These are phyloP conservation scores for Apis mellifera DNA, from an alignment of 1,140 invertebrate genomes.

Conservation along the genomic window DNA sequence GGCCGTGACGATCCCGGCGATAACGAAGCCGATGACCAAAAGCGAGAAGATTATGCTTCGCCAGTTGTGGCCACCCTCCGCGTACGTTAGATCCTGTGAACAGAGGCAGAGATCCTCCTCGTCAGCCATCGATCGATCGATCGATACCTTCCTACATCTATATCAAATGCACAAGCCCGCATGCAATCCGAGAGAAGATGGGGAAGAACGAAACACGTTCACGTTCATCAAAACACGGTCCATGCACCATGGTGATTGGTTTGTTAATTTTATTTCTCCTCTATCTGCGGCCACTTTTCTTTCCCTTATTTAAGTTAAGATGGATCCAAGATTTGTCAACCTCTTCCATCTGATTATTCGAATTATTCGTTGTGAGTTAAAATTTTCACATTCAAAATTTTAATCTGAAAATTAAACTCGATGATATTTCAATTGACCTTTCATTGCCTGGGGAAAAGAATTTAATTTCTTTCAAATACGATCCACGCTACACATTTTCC, in stretches of 20 bases:
- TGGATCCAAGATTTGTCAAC: no score
- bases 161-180: constrained; percentile 56
- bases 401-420: no score
- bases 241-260: constrained; percentile 31
- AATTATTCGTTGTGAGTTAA: neutral
- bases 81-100: constrained; percentile 86
- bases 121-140: constrained; percentile 49
- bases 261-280: neutral
- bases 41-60: constrained; percentile 91
- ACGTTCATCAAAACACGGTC: neutral
- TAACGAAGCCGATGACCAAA: constrained; percentile 91
- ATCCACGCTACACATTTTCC: no score
- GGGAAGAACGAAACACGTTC: constrained; percentile 28
- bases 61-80: constrained; percentile 92
- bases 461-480: no score
- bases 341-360: no score
- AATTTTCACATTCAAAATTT: no score
- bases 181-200: constrained; percentile 42
- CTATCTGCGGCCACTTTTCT: neutral
- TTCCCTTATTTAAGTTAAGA: neutral
- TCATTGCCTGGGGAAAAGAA: no score
- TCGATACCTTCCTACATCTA: no score
- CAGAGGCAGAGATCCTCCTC: constrained; percentile 22
- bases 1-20: constrained; percentile 91
- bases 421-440: no score